phyloP scores from a whole-genome alignment of 2,888 invertebrate genomes.

The Scaptomyza polygonia region DNA sequence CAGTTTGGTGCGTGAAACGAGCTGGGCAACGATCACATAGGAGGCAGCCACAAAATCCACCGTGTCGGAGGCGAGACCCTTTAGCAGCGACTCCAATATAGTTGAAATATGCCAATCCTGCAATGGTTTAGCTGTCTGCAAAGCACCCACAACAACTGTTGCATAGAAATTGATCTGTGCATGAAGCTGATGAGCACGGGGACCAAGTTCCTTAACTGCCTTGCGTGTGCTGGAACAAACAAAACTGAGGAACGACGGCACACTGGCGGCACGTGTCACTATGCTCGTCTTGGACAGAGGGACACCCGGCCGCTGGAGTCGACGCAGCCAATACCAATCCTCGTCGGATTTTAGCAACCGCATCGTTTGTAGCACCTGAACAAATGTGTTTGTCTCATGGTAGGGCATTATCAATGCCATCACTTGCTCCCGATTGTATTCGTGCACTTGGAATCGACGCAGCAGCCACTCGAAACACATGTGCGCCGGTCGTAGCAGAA shows the following conservation, averaged over 20 bases:
- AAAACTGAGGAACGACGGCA: conserved; percentile 87
- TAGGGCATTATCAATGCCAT: conserved; percentile 94
- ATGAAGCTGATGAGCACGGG: conserved; percentile 87
- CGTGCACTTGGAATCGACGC: conserved; percentile 93
- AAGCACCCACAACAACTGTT: conserved; percentile 89
- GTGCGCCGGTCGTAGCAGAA: conserved; percentile 91
- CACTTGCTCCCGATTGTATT: conserved; percentile 93
- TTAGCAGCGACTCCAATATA: conserved; percentile 89
- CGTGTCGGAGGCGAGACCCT: conserved; percentile 88
- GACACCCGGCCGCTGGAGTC: conserved; percentile 90
- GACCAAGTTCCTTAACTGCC: conserved; percentile 87
- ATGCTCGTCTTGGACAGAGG: conserved; percentile 90
- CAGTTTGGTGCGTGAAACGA: conserved; percentile 88
- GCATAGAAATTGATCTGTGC: conserved; percentile 93
- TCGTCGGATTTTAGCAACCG: conserved; percentile 86
- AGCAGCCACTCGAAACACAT: conserved; percentile 98
- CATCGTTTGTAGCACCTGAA: conserved; percentile 91
- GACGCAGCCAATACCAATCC: conserved; percentile 91
- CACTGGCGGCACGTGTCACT: conserved; percentile 89
- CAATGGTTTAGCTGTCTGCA: conserved; percentile 86
- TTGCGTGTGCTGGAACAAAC: conserved; percentile 86
- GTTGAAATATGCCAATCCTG: conserved; percentile 88
- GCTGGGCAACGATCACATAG: conserved; percentile 90
- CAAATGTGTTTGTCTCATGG: conserved; percentile 96
- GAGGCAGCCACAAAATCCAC: conserved; percentile 90